These are phyloP conservation scores for Illadopsis cleaveri DNA, from an alignment of 2,113 vertebrate genomes.

Conservation along the genomic window DNA sequence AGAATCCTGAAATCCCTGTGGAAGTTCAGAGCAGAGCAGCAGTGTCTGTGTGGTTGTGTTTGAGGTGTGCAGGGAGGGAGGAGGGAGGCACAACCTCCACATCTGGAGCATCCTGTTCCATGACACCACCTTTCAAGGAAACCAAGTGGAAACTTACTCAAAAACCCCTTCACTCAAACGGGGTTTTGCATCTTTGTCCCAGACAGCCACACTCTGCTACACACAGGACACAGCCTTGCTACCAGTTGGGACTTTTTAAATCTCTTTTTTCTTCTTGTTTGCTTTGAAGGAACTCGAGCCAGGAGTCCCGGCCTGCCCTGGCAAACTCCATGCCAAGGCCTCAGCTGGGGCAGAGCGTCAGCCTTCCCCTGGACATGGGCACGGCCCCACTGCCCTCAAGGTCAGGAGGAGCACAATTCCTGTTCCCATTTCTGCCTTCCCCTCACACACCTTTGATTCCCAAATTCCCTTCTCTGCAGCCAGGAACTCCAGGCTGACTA, in stretches of 20 bases:
- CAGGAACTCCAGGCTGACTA: neutral
- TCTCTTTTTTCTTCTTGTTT: neutral
- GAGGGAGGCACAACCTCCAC: neutral
- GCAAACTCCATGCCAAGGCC: slow-evolving; percentile 83
- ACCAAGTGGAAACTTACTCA: neutral
- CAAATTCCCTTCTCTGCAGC: neutral
- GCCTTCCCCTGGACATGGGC: slow-evolving; percentile 84
- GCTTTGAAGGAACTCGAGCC: slow-evolving; percentile 82
- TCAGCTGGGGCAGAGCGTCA: slow-evolving; percentile 83
- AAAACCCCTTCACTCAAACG: neutral
- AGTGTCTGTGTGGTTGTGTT: neutral
- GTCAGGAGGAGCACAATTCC: slow-evolving; percentile 73
- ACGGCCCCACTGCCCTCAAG: slow-evolving; percentile 82
- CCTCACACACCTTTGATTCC: neutral
- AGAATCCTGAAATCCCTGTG: accelerated
- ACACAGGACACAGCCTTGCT: neutral
- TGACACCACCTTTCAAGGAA: neutral
- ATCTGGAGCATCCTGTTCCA: accelerated
- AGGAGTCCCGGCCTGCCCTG: slow-evolving; percentile 86
- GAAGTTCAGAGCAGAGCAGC: neutral
- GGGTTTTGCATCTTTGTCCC: neutral
- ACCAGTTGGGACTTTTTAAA: neutral
- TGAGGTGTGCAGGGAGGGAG: neutral
- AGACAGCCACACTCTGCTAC: accelerated
- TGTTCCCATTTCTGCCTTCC: neutral